Base-by-base conservation (phyloP, 2,113 vertebrate species). In the Polypterus bichir region DNA sequence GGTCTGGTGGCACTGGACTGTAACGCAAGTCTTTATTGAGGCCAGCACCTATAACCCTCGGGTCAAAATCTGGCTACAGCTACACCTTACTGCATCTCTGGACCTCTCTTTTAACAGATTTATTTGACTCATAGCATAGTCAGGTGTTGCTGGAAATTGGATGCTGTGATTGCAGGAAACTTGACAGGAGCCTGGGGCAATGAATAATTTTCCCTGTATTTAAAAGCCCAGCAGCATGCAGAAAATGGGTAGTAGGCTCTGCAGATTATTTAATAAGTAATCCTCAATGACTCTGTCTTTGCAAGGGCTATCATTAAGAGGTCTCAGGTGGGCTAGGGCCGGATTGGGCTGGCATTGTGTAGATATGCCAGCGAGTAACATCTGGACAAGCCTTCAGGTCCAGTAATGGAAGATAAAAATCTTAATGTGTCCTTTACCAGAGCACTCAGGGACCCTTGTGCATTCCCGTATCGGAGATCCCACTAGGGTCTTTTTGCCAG, bases 201-300 rank as follows among this genome's bases (percentile, higher is more conserved):
- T 75, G 83, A 85, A 84, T 86, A 84, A 83, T 86, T 88, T 87
- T 87, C 82, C 83, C 86, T 87, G 83, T 86, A 86, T 84, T 86
- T 81, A 61, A 62, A 54, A 47, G 49, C 11, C 48, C 4, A 52
- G 51, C 51, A 52, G 51, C 51, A 52, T 52, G 51, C 51, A 52
- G 51, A 52, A 52, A 3, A 10, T 10, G 10, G 10, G 51, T 10
- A 8, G 51, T 8, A 52, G 7, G 51, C 51, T 3, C 51, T 52
- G 51, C 51, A 52, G 51, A 10, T 10, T 52, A 52, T 8, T 52
- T 83, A 85, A 87, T 84, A 81, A 81, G 78, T 84, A 82, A 86
- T 86, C 79, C 79, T 74, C 66, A 77, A 75, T 69, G 72, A 70
- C 77, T 74, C 68, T 66, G 64, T 66, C 63, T 67, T 56, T 66